Evolutionary conservation across 2,797 vertebrate genomes (phyloP), one percentile per base, ranked within the genome.

Genomic region (Nasua narica): DNA sequence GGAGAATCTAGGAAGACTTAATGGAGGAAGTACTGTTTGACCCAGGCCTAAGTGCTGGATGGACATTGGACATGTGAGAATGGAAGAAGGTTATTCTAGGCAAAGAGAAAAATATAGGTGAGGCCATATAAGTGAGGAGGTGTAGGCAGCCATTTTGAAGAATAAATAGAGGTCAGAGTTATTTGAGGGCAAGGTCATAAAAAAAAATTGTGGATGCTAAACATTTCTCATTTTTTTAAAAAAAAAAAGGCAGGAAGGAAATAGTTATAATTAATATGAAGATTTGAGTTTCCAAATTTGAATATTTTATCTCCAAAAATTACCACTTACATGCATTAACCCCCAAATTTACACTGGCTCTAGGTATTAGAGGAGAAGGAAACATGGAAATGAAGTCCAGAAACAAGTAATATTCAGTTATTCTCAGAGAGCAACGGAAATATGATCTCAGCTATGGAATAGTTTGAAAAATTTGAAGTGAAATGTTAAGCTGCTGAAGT

Each of bases 261-360:
- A 91, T 4, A 70, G 29, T 27, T 93, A 40, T 94, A 87, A 90
- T 90, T 91, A 81, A 85, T 70, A 19, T 72, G 76, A 96, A 83
- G 67, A 95, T 84, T 46, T 70, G 1, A 72, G 18, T 91, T 84
- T 77, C 46, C 50, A 93, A 86, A 86, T 96, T 52, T 96, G 32
- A 35, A 91, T 69, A 58, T 29, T 54, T 7, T 62, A 56, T 74
- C 48, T 95, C 79, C 2, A 65, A 91, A 92, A 83, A 43, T 62
- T 67, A 56, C 40, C 62, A 79, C n/a, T 72, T 16, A 43, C 1
- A 65, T 84, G 65, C 5, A 87, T 92, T 65, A 69, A 70, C 50
- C 2, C 8, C 79, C 48, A 52, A 56, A 58, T 50, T 69, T 65
- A 87, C 16, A 89, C 11, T 60, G 21, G 10, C 52, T 52, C 48